Conservation (phyloP, 2,797 vertebrate species). For the Anguilla pacifica region DNA sequence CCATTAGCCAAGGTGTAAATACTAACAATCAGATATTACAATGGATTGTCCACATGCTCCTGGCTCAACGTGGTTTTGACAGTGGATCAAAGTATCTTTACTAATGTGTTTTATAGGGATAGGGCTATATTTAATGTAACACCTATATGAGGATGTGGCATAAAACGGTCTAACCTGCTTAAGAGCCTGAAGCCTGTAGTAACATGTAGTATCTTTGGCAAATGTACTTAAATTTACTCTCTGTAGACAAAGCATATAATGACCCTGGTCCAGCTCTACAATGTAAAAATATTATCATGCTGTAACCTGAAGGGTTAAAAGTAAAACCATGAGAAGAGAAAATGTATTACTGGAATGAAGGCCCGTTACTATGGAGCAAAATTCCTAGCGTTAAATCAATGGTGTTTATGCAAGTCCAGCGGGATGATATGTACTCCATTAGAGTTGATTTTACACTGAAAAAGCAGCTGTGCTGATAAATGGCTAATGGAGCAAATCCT, state of each 20-base stretch:
- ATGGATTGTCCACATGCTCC: not conserved
- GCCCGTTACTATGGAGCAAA: not conserved
- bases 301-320: not conserved
- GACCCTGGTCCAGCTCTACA: not conserved
- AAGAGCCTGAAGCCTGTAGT: not conserved
- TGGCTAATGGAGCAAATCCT: not conserved
- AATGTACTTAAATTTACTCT: not conserved
- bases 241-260: not conserved
- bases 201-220: not conserved
- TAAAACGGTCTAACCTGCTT: not conserved
- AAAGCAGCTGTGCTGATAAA: not conserved
- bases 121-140: not conserved
- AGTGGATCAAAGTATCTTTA: not conserved
- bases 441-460: not conserved
- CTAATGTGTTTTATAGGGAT: not conserved
- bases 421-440: not conserved
- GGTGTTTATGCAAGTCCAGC: not conserved
- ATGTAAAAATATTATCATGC: not conserved
- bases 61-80: not conserved
- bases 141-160: not conserved
- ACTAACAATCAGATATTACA: not conserved
- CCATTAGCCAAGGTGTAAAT: not conserved
- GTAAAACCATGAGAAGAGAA: not conserved
- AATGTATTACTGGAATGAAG: not conserved
- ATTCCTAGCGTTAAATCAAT: not conserved